A percentile compares a stretch with the other conserved stretches of the same genome.
Evolutionary conservation across 2,888 invertebrate species (phyloP).

Genomic region (Boloria selene): DNA sequence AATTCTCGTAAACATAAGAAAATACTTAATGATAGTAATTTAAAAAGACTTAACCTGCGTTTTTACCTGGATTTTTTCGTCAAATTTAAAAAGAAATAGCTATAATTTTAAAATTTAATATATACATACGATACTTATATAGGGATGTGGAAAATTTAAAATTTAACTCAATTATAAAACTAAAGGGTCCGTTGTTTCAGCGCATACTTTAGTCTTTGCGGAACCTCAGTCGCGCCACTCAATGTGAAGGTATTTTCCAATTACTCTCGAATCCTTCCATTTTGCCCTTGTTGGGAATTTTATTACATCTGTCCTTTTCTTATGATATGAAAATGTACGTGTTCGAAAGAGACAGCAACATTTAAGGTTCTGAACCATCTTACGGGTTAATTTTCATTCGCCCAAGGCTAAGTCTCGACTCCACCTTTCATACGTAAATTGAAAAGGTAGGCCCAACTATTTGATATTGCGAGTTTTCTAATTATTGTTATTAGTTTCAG

Average conservation of each 20-base stretch:
- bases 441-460: slow-evolving; percentile 67
- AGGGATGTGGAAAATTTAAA: no score
- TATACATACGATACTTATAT: no score
- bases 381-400: slow-evolving; percentile 76
- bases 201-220: slow-evolving; percentile 39
- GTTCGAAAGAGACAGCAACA: slow-evolving; percentile 52
- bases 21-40: no score
- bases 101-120: no score
- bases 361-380: slow-evolving; percentile 60
- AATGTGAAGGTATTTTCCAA: slow-evolving; percentile 80
- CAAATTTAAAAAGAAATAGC: no score
- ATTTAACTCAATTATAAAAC: background rate
- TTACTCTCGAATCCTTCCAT: slow-evolving; percentile 80
- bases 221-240: slow-evolving; percentile 71
- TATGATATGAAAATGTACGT: slow-evolving; percentile 43
- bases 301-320: slow-evolving; percentile 65
- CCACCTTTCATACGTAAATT: slow-evolving; percentile 72
- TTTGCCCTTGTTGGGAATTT: slow-evolving; percentile 71
- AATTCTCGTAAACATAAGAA: no score
- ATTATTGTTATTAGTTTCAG: slow-evolving; percentile 22
- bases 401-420: slow-evolving; percentile 65
- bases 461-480: slow-evolving; percentile 43
- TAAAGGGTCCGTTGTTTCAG: slow-evolving; percentile 21
- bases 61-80: no score
- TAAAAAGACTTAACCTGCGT: no score